phyloP scores from a whole-genome alignment of 2,113 vertebrate genomes.

The Alces alces region DNA sequence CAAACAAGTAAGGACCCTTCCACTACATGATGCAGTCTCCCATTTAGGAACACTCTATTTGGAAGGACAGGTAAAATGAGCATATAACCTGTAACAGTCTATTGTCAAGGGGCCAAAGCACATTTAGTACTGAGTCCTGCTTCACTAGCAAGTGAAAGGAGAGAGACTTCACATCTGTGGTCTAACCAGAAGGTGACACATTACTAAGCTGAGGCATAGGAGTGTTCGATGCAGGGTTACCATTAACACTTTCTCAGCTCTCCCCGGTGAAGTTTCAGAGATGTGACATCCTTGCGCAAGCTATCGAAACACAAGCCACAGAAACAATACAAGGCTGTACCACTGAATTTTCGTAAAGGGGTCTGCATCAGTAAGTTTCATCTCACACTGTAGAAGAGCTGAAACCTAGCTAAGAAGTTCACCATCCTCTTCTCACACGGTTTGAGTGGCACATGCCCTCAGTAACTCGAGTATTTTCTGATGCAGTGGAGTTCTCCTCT shows the following conservation, averaged over 20 bases:
- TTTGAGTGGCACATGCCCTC: neutral
- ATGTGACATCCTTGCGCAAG: neutral
- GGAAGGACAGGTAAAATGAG: neutral
- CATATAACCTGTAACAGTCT: neutral
- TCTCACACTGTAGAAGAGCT: neutral
- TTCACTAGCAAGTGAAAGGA: constrained; percentile 3
- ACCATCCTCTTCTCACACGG: neutral
- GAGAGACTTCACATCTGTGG: constrained; percentile 31
- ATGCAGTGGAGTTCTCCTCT: neutral
- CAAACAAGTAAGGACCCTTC: neutral
- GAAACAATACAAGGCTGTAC: neutral
- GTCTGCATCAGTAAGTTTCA: neutral
- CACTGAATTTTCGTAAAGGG: neutral
- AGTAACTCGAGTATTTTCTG: neutral
- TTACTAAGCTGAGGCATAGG: neutral
- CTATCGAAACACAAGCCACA: neutral
- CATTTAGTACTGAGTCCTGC: neutral
- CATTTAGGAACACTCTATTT: neutral
- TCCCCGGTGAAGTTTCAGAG: constrained; percentile 49
- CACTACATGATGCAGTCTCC: neutral
- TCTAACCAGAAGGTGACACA: constrained; percentile 14
- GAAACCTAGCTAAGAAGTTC: neutral
- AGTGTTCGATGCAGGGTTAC: neutral
- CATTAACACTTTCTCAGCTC: constrained; percentile 36
- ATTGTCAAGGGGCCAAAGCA: neutral